Evolutionary conservation across 2,797 vertebrate species (phyloP).

Genomic region (Tympanoctomys barrerae): DNA sequence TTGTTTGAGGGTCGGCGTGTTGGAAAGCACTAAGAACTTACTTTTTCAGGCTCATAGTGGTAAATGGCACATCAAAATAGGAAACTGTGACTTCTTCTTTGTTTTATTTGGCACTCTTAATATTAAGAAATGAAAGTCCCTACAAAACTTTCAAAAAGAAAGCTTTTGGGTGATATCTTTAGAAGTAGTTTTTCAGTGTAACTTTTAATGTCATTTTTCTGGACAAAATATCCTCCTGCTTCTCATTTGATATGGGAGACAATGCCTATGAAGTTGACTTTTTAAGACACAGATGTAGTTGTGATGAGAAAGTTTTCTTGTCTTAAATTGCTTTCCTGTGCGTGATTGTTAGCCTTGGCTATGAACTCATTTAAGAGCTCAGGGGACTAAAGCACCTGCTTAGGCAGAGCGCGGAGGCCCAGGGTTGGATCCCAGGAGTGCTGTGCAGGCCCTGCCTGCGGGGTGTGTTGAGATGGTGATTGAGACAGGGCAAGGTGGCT

Average conservation of each 20-base stretch:
- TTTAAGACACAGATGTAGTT: neutral
- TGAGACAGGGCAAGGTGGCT: too few species aligned
- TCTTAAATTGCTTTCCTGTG: neutral
- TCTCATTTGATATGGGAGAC: neutral
- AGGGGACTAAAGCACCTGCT: too few species aligned
- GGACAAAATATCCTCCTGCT: neutral
- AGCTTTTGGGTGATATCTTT: constrained; percentile 5
- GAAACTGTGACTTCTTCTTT: too few species aligned
- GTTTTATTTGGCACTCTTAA: too few species aligned
- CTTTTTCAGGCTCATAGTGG: constrained; percentile 48
- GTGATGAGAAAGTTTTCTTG: neutral
- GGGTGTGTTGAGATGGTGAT: too few species aligned
- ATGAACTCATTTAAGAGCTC: too few species aligned
- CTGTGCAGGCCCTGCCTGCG: too few species aligned
- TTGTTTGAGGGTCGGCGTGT: constrained; percentile 83
- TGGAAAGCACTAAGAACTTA: constrained; percentile 75
- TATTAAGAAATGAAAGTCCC: neutral
- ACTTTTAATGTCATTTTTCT: neutral
- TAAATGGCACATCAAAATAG: constrained; percentile 32
- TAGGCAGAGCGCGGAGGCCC: too few species aligned
- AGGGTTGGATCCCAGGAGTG: too few species aligned
- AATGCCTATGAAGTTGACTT: neutral
- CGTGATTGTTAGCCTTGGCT: neutral
- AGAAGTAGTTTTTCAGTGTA: neutral
- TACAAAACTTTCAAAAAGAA: neutral